Base-by-base conservation (phyloP, 1,140 invertebrate species). In the Drosophila baimaii region DNA sequence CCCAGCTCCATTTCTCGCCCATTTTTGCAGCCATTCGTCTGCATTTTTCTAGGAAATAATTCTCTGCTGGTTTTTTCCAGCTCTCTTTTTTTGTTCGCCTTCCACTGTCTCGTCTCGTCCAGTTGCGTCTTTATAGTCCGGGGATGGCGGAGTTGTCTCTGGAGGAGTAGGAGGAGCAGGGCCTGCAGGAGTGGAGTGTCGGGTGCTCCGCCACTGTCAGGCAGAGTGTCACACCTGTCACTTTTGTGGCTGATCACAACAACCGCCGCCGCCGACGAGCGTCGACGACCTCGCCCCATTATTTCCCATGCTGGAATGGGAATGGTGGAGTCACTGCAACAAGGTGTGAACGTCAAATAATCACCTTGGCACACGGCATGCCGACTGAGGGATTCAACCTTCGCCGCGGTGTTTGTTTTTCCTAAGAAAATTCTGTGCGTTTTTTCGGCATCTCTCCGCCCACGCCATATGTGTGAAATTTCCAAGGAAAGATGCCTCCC, bases 311-410 rank as follows among this genome's bases (percentile, higher is more conserved):
- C 25, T n/a, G 63, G 61, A 13, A 27, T 6, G 17, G 52, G 52
- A 52, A 10, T 39, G 68, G 49, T 13, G 49, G 46, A 52, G 51
- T 71, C 41, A 6, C 54, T 66, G 73, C 73, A 76, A 86, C 83
- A 82, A 88, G 84, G 84, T 88, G 83, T 89, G 84, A 89, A 88
- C 84, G 79, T 88, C 83, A 89, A 88, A 88, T 89, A 88, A 88
- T 88, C 79, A 83, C 79, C 84, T 83, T 61, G 44, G 61, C 72
- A 77, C 84, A 82, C 79, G 83, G 69, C 70, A 86, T 79, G 66
- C 55, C 65, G 55, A 65, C 61, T 35, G 9, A 55, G 15, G 15
- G 47, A 58, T 17, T 55, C 64, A 31, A 29, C 31, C 71, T 59
- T 37, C 57, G 19, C 27, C 19, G 27, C 5, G 8, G 46, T 86